Percentiles rank a stretch among this genome's conserved stretches.
Evolutionary conservation across 2,888 invertebrate species (phyloP).

Genomic region (Syrphus vitripennis): DNA sequence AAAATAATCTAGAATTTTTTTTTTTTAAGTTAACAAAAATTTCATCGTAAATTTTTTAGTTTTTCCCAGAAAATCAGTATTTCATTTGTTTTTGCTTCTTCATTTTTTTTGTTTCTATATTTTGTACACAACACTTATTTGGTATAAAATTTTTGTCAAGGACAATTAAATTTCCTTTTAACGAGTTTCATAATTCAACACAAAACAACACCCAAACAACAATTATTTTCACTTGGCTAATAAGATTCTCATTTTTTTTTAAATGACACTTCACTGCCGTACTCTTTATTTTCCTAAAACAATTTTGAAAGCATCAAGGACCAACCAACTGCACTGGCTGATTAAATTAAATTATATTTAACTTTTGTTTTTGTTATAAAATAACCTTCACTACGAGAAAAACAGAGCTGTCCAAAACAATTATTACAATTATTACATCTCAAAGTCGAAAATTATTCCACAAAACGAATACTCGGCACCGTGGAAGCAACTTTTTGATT

Average conservation of each 20-base stretch:
- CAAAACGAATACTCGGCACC: not conserved
- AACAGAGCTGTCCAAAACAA: conserved; percentile 36
- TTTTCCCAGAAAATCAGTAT: too few relatives aligned
- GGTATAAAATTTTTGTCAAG: not conserved
- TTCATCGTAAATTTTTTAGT: too few relatives aligned
- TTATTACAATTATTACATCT: conserved; percentile 9
- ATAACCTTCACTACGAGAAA: not conserved
- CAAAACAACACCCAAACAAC: not conserved
- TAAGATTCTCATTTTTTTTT: not conserved
- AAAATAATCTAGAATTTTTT: too few relatives aligned
- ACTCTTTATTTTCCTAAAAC: not conserved
- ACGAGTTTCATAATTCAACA: not conserved
- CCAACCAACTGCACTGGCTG: not conserved
- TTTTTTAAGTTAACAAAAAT: too few relatives aligned
- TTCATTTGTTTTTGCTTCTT: too few relatives aligned
- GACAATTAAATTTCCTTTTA: not conserved
- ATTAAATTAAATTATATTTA: not conserved
- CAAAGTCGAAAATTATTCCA: not conserved
- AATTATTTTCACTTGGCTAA: not conserved
- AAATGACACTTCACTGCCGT: not conserved
- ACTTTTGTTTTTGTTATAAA: not conserved
- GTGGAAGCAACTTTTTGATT: not conserved
- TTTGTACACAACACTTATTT: too few relatives aligned
- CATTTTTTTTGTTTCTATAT: too few relatives aligned
- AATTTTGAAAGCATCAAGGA: not conserved